phyloP scores from a whole-genome alignment of 2,888 invertebrate species.

The Dexiosoma caninum region DNA sequence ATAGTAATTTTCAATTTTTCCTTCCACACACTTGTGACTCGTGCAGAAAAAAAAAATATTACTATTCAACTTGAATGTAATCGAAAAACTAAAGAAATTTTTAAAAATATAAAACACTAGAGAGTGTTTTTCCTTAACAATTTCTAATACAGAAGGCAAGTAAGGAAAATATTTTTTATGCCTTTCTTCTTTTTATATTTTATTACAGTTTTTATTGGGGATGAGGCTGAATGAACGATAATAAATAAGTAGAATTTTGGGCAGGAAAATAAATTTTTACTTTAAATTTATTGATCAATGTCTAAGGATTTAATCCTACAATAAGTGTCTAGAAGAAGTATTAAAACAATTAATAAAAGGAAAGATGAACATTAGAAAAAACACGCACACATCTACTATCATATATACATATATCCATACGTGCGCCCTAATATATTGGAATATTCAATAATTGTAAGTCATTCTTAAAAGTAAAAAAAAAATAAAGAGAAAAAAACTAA shows the following conservation, averaged over 20 bases:
- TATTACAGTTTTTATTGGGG: background rate
- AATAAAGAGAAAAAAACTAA: too few relatives aligned
- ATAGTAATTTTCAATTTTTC: conserved; percentile 46
- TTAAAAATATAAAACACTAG: conserved; percentile 39
- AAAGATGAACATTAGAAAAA: conserved; percentile 4
- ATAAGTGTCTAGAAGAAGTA: conserved; percentile 33
- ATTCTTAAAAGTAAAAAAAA: too few relatives aligned
- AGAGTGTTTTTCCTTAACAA: conserved; percentile 15
- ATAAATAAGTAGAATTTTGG: conserved; percentile 4
- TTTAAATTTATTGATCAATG: conserved; percentile 47
- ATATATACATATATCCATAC: background rate
- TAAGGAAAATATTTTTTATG: conserved; percentile 3
- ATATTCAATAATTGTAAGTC: background rate
- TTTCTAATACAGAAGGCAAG: conserved; percentile 5
- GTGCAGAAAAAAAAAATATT: background rate
- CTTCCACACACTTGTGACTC: background rate
- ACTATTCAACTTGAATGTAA: background rate
- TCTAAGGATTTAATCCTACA: conserved; percentile 44
- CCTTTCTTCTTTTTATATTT: conserved; percentile 8
- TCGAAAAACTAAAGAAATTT: conserved; percentile 23
- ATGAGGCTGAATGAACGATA: background rate
- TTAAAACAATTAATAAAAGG: conserved; percentile 45
- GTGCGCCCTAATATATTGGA: too few relatives aligned
- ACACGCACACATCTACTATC: background rate
- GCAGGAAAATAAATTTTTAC: conserved; percentile 28